A percentile compares a stretch with the other conserved stretches of the same genome.
Conservation (phyloP, 2,888 invertebrate genomes). For the Ptilodon capucinus region DNA sequence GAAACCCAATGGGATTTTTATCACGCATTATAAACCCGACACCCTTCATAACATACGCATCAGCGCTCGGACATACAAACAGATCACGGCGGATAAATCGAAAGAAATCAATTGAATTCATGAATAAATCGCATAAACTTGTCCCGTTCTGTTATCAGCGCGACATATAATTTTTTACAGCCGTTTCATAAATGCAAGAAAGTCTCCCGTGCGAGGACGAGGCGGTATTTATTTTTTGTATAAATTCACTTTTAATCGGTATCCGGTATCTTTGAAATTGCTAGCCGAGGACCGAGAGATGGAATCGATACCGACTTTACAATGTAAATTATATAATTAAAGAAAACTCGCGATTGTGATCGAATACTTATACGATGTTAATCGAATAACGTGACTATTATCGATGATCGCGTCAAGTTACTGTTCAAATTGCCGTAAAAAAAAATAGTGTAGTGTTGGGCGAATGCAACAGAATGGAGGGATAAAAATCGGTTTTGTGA, state of each 20-base stretch:
- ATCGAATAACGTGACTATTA: slow-evolving; percentile 62
- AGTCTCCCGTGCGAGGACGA: slow-evolving; percentile 43
- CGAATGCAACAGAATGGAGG: slow-evolving; percentile 26
- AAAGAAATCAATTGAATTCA: slow-evolving; percentile 75
- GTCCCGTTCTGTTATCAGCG: slow-evolving; percentile 60
- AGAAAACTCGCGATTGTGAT: slow-evolving; percentile 69
- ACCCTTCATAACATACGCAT: slow-evolving; percentile 40
- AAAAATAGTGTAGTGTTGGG: slow-evolving; percentile 24
- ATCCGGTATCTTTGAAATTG: slow-evolving; percentile 71
- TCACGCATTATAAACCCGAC: slow-evolving; percentile 48
- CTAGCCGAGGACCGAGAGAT: slow-evolving; percentile 64
- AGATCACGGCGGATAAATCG: slow-evolving; percentile 53
- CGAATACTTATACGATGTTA: slow-evolving; percentile 60
- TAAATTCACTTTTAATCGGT: slow-evolving; percentile 69
- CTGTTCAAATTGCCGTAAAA: slow-evolving; percentile 40
- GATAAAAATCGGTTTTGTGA: slow-evolving; percentile 44
- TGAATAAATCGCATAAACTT: slow-evolving; percentile 75
- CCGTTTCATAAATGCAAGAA: slow-evolving; percentile 56
- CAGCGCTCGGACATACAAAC: slow-evolving; percentile 44
- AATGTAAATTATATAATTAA: slow-evolving; percentile 79
- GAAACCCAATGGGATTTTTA: slow-evolving; percentile 52
- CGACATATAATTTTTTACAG: slow-evolving; percentile 71
- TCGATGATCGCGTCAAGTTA: slow-evolving; percentile 52
- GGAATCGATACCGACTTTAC: slow-evolving; percentile 61
- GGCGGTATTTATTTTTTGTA: slow-evolving; percentile 61